Percentiles rank a stretch among this genome's conserved stretches.
These are phyloP conservation scores for Aromia moschata DNA, from an alignment of 2,888 invertebrate species.

Conservation along the genomic window DNA sequence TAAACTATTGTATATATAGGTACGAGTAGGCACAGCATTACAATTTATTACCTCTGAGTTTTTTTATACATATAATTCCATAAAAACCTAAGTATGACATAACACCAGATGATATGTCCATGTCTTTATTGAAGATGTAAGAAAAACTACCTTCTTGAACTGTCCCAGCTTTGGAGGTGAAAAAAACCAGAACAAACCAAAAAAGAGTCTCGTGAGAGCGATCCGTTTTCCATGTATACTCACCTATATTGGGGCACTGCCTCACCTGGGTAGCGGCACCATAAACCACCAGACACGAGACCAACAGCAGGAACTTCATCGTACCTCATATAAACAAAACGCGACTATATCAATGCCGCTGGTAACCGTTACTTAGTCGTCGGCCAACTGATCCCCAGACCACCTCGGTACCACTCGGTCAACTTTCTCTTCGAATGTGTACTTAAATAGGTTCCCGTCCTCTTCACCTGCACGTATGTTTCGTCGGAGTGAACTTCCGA, in stretches of 20 bases:
- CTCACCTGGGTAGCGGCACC: constrained; percentile 31
- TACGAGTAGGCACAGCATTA: too few species aligned
- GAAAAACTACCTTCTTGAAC: too few species aligned
- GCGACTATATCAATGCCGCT: constrained; percentile 4
- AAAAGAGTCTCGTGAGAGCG: too few species aligned
- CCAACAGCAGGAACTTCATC: constrained; percentile 17
- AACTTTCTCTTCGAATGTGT: constrained; percentile 38
- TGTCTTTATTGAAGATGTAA: too few species aligned
- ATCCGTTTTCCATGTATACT: too few species aligned
- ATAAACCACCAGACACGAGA: constrained; percentile 24
- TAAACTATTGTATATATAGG: too few species aligned
- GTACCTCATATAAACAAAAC: background rate
- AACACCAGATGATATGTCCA: too few species aligned
- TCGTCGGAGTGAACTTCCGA: constrained; percentile 24
- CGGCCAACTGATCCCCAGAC: constrained; percentile 29
- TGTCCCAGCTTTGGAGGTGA: too few species aligned
- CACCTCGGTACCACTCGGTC: constrained; percentile 18
- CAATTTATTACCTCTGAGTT: too few species aligned
- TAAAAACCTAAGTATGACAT: too few species aligned
- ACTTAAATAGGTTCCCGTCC: constrained; percentile 27
- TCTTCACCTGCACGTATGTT: constrained; percentile 8
- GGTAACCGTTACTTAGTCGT: constrained; percentile 9
- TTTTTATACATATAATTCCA: too few species aligned
- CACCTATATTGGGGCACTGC: constrained; percentile 34
- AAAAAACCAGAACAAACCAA: too few species aligned